Base-by-base conservation (phyloP, 2,888 invertebrate species). In the Schrankia costaestrigalis region DNA sequence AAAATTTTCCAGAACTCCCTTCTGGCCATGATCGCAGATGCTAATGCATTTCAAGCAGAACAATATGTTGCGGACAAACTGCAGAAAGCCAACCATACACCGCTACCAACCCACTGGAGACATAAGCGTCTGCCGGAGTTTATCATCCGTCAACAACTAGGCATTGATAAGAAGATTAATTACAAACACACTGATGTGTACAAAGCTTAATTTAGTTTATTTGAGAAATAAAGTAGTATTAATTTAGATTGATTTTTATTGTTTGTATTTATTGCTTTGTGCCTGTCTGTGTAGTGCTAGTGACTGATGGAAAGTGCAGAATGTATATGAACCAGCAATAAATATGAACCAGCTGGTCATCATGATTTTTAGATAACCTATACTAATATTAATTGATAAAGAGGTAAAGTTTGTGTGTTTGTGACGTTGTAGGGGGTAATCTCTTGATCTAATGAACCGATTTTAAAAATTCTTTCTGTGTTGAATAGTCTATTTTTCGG, bases 21-120 rank as follows among this genome's bases (percentile, higher is more conserved):
- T 0, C 78, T 94, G 35, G 82, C 89, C 0, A 89, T 94, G 69
- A 90, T 95, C 7, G 92, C 92, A 69, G 82, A 90, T 25, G 95
- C 95, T 0, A 91, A 95, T 46, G 87, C 89, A 31, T 97, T 96
- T 76, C 91, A 93, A 40, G 93, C 96, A 0, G 92, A 93, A 48
- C 70, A 90, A 29, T 94, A 94, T 68, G 94, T 96, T 0, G 73
- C 85, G 0, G 89, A 90, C 11, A 91, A 92, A 58, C 64, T 96
- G 1, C 70, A 83, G 8, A 74, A 88, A 50, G 91, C 92, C 0
- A 92, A 91, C 52, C 89, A 90, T 60, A 89, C 83, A 0, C 90
- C 90, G 0, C 62, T 92, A 33, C 92, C 92, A 0, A 86, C 75
- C 11, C 72, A 64, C 45, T 90, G 78, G 89, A 90, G 87, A 46